phyloP scores from a whole-genome alignment of 2,797 vertebrate species.

The Acrossocheilus fasciatus region DNA sequence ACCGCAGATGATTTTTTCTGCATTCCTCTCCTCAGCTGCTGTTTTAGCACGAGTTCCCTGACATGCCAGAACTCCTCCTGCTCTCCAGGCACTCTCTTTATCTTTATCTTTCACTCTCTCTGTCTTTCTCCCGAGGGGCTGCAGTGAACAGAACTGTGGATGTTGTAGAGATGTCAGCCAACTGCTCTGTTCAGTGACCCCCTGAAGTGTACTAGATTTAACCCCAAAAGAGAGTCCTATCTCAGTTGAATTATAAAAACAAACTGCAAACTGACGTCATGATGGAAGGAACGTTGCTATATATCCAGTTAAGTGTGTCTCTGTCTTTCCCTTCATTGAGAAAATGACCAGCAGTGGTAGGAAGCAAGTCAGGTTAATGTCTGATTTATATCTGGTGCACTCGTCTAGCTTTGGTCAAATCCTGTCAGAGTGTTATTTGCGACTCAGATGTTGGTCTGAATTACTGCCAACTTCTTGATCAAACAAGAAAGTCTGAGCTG shows the following conservation, averaged over 20 bases:
- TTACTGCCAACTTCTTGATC: conserved; percentile 12
- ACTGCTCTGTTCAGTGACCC: background rate
- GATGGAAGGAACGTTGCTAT: conserved; percentile 12
- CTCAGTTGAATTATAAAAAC: conserved; percentile 22
- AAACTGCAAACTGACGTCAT: conserved; percentile 12
- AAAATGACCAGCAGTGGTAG: conserved; percentile 7
- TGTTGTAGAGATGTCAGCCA: conserved; percentile 4
- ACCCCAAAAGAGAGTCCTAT: background rate
- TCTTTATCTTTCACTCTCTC: conserved; percentile 22
- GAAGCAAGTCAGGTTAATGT: conserved; percentile 19
- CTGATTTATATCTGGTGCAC: background rate
- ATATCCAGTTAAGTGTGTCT: conserved; percentile 2
- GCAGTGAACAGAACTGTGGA: conserved; percentile 21
- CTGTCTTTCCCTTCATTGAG: conserved; percentile 7
- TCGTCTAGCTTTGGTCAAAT: conserved; percentile 12
- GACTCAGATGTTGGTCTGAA: conserved; percentile 25
- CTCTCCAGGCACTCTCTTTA: conserved; percentile 29
- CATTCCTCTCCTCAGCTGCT: conserved; percentile 40
- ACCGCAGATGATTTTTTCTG: conserved; percentile 23
- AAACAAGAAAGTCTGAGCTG: conserved; percentile 23
- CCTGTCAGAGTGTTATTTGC: conserved; percentile 11
- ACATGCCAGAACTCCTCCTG: conserved; percentile 54
- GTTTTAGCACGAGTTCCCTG: conserved; percentile 5
- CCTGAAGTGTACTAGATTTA: background rate
- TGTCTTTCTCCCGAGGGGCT: conserved; percentile 8